Evolutionary conservation across 1,140 invertebrate species (phyloP).

Genomic region (Archegozetes longisetosus): DNA sequence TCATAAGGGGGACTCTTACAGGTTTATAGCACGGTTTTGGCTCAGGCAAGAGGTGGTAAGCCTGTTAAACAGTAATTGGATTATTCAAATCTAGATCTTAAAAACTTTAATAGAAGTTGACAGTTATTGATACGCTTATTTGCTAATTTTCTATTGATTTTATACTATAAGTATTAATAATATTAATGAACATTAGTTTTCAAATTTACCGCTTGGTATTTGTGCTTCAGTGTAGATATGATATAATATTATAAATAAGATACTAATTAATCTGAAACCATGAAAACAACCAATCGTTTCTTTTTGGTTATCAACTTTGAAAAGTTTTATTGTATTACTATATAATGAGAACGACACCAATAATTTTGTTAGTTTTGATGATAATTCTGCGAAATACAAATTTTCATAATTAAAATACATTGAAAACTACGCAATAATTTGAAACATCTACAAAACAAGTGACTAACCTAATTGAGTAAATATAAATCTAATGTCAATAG

Average conservation of each 20-base stretch:
- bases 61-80: no score
- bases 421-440: no score
- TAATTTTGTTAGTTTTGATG: neutral
- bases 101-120: no score
- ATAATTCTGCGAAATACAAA: neutral
- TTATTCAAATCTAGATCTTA: no score
- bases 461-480: neutral
- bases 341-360: neutral
- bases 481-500: neutral
- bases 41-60: no score
- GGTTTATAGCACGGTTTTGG: no score
- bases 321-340: neutral
- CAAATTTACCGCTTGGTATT: conserved; percentile 6
- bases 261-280: conserved; percentile 5
- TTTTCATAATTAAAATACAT: no score
- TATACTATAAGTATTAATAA: no score
- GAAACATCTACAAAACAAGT: neutral
- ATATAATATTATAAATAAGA: conserved; percentile 7
- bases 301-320: neutral
- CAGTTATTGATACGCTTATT: no score
- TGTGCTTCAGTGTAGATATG: conserved; percentile 11
- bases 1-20: no score
- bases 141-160: no score
- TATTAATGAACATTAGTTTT: no score
- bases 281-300: conserved; percentile 9